Evolutionary conservation across 2,888 invertebrate species (phyloP), one percentile per base, ranked within the genome.

Genomic region (Heliconius hortense): DNA sequence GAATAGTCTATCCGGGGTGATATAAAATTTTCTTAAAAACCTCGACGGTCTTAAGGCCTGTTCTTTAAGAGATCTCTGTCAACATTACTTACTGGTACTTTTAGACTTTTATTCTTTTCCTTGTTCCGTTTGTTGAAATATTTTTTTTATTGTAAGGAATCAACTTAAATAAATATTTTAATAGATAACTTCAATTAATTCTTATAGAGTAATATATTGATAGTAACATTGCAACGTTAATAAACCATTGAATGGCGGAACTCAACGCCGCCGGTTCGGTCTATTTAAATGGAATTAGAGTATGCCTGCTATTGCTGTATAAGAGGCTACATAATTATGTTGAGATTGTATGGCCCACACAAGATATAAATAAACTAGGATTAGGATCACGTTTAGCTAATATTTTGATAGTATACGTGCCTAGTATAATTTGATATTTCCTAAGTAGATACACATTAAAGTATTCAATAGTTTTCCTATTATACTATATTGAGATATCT

Each of bases 1-100:
- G 75, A 70, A 60, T 60, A 48, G 66, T 31, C 60, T 56, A 59
- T 64, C 64, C 26, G 62, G n/a, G 28, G n/a, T 39, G 59, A 62
- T 63, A 35, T 56, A 72, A 56, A 72, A 74, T 63, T 62, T 60
- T 74, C 63, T 72, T 39, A 43, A 71, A 75, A 77, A 63, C 21
- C 60, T 60, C 15, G 35, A 53, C 31, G 26, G 13, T 24, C 39
- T 21, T 74, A 71, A 63, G 26, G 24, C 43, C 24, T 28, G 59
- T 71, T 75, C 43, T 64, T 75, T 56, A 75, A n/a, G 59, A 66
- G 35, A 63, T 75, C 43, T 64, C 43, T 39, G 64, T 75, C 59
- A 66, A 71, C 71, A 28, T 75, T 48, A 59, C 59, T 75, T 66
- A 64, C 70, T 64, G 56, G 28, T 70, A 48, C 15, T 4, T 39